phyloP scores from a whole-genome alignment of 2,888 invertebrate species.

The Synergus umbraculus region DNA sequence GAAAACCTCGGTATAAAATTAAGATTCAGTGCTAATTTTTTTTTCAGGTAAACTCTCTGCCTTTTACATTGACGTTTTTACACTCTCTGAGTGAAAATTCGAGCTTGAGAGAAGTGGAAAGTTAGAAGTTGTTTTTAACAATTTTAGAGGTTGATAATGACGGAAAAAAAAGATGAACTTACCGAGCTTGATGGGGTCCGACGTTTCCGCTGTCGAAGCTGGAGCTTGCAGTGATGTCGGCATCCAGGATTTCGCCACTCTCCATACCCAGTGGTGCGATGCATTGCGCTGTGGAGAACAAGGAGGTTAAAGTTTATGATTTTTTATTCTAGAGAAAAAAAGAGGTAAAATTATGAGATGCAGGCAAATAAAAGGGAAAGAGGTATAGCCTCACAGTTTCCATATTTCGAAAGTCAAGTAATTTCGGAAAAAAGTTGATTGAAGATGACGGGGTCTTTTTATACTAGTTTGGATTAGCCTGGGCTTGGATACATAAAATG shows the following conservation, averaged over 20 bases:
- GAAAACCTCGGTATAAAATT: too few relatives aligned
- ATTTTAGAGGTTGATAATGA: neutral
- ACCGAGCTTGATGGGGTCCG: slow-evolving; percentile 84
- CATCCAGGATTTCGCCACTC: slow-evolving; percentile 81
- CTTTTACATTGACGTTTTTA: too few relatives aligned
- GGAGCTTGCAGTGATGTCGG: slow-evolving; percentile 82
- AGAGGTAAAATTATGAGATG: slow-evolving; percentile 47
- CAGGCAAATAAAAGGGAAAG: slow-evolving; percentile 10
- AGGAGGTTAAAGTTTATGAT: slow-evolving; percentile 50
- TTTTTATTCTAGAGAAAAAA: slow-evolving; percentile 37
- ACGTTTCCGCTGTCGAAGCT: slow-evolving; percentile 83
- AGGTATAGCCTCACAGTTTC: slow-evolving; percentile 46
- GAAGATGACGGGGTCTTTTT: too few relatives aligned
- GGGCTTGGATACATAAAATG: too few relatives aligned
- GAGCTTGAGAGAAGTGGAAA: too few relatives aligned
- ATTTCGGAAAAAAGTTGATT: too few relatives aligned
- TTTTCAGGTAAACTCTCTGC: too few relatives aligned
- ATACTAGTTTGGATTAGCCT: too few relatives aligned
- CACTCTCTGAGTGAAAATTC: too few relatives aligned
- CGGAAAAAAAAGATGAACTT: slow-evolving; percentile 58
- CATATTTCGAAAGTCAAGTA: slow-evolving; percentile 57
- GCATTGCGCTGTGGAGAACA: slow-evolving; percentile 79
- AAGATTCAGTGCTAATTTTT: too few relatives aligned
- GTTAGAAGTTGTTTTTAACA: too few relatives aligned
- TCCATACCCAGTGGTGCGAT: slow-evolving; percentile 83